Base-by-base conservation (phyloP, 1,140 invertebrate genomes). In the Drosophila ambigua region DNA sequence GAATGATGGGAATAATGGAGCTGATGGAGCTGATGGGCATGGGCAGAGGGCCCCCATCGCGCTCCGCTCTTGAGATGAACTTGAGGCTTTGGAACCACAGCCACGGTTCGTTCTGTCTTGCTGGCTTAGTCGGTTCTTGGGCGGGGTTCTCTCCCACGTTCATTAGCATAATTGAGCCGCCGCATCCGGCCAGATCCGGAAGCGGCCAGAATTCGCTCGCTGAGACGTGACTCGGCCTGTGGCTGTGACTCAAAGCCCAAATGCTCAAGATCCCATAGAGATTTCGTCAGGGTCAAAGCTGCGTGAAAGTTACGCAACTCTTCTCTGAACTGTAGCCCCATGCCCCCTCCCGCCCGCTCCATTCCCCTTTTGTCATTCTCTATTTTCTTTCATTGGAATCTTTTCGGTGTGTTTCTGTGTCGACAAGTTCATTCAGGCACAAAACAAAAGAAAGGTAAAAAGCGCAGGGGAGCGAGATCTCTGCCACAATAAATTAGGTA, bases 391-490 rank as follows among this genome's bases (percentile, higher is more conserved):
- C 62, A 13, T 61, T 44, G 49, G 31, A 45, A 51, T 46, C 41
- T 49, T 65, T 16, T 60, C 53, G 51, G 31, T 16, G 23, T 31
- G 5, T 35, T 73, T 73, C 41, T 85, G 55, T 83, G 81, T 80
- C 80, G 74, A 85, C 77, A 77, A 85, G 55, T 83, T 79, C 50
- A 80, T 79, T 76, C 52, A 75, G 46, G 57, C 58, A 66, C 60
- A 75, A 39, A 39, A 77, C 68, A 72, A 75, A 59, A 51, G 58
- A 53, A 43, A 57, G 57, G 51, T 43, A 49, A 41, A 52, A 5
- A 2, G 13, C 11, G 35, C 11, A 11, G 5, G 35, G 35, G 26
- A 45, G 48, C 24, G 2, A 26, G 31, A 23, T 43, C 11, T 13
- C 46, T 43, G 23, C 43, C 52, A 64, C 73, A 73, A 82, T 78